Evolutionary conservation across 2,113 vertebrate genomes (phyloP).

Genomic region (Neogobius melanostomus): DNA sequence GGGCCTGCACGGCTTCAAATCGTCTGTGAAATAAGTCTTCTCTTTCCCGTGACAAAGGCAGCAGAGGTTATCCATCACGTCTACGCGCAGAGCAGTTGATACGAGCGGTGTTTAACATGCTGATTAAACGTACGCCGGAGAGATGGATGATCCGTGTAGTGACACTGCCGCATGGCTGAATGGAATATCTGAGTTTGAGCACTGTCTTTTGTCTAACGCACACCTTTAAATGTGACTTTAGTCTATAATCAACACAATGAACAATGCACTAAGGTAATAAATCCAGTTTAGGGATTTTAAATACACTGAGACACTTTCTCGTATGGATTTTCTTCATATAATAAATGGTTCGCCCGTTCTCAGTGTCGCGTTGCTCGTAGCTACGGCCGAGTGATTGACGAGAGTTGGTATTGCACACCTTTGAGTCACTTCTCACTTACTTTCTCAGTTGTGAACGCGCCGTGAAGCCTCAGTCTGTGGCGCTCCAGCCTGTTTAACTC

Average conservation of each 20-base stretch:
- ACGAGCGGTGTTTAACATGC: constrained; percentile 27
- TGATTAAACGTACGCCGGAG: constrained; percentile 49
- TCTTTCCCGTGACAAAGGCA: background rate
- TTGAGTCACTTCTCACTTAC: constrained; percentile 12
- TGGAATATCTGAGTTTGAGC: background rate
- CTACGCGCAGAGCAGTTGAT: constrained; percentile 30
- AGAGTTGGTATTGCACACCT: background rate
- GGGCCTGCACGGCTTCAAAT: constrained; percentile 14
- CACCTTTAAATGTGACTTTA: background rate
- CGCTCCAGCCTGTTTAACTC: background rate
- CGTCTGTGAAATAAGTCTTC: background rate
- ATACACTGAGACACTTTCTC: background rate
- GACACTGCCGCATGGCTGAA: too few species aligned
- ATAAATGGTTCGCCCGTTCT: background rate
- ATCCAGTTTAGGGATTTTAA: background rate
- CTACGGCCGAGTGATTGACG: background rate
- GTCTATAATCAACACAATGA: background rate
- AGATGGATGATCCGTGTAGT: constrained; percentile 49
- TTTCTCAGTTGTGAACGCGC: background rate
- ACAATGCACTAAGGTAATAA: background rate
- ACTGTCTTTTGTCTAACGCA: background rate
- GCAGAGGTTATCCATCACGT: constrained; percentile 1
- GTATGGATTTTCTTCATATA: background rate
- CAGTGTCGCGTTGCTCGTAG: background rate
- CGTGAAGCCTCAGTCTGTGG: background rate